These are phyloP conservation scores for Nannospalax galili DNA, from an alignment of 2,113 vertebrate species.

Conservation along the genomic window DNA sequence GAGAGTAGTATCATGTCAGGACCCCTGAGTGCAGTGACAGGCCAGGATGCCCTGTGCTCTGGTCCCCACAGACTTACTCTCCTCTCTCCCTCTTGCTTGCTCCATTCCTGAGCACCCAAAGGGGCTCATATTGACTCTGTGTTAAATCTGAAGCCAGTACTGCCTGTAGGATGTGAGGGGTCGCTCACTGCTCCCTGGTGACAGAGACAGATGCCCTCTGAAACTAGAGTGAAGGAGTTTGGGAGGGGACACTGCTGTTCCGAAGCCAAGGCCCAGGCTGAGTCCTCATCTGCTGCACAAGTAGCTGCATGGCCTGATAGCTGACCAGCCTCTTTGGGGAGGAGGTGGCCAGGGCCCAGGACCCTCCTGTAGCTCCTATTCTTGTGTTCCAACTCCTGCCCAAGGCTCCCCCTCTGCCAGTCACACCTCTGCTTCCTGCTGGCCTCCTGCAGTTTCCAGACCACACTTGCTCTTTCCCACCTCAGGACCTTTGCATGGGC, in stretches of 20 bases:
- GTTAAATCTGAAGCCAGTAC: not conserved
- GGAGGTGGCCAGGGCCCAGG: not conserved
- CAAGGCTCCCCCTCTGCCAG: not conserved
- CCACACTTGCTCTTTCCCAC: too few species aligned
- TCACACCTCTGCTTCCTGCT: not conserved
- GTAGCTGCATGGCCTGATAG: too few species aligned
- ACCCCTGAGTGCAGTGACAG: not conserved
- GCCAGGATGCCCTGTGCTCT: not conserved
- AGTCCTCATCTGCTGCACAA: too few species aligned
- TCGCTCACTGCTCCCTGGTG: too few species aligned
- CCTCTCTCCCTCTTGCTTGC: not conserved
- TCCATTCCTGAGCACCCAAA: not conserved
- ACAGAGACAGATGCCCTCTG: not conserved
- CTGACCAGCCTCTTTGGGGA: not conserved
- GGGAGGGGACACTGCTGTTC: not conserved
- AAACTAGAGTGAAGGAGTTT: not conserved
- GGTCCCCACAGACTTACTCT: fast-evolving
- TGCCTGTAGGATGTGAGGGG: not conserved
- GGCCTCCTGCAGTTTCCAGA: not conserved
- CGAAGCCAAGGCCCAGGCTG: not conserved
- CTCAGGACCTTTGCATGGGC: not conserved
- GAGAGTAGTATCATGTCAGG: not conserved
- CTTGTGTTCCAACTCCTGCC: not conserved
- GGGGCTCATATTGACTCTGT: not conserved
- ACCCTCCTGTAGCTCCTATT: not conserved